Conservation (phyloP, 1,140 invertebrate genomes). For the Odontomachus brunneus region DNA sequence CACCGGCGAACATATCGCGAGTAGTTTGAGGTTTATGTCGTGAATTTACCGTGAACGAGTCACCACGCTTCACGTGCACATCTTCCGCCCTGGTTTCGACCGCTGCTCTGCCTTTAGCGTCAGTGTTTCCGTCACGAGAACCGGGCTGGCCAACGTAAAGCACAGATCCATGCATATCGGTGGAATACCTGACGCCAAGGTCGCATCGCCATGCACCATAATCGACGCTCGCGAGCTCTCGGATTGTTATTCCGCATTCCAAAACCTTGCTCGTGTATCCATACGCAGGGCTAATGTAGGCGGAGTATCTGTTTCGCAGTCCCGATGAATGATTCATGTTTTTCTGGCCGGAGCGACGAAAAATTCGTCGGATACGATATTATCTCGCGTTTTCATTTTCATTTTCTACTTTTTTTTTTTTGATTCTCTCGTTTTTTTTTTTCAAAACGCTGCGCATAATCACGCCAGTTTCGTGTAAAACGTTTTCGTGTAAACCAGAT, state of each 20-base stretch:
- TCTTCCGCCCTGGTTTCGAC: conserved; percentile 44
- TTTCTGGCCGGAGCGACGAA: not conserved
- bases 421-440: not conserved
- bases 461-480: not conserved
- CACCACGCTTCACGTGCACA: conserved; percentile 75
- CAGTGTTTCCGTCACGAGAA: not conserved
- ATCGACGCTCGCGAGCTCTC: conserved; percentile 70
- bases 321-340: not conserved
- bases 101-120: conserved; percentile 1
- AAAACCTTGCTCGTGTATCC: conserved; percentile 1
- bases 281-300: not conserved
- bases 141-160: not conserved
- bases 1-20: not conserved
- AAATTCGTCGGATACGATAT: not conserved
- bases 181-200: conserved; percentile 50
- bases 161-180: not conserved
- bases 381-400: not conserved
- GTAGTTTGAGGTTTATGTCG: not conserved
- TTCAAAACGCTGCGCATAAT: not conserved
- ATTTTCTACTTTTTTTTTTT: no score
- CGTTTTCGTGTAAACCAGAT: no score
- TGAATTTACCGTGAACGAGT: conserved; percentile 74
- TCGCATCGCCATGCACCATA: conserved; percentile 79
- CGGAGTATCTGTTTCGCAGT: conserved; percentile 15
- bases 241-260: conserved; percentile 78